Percentiles rank a stretch among this genome's conserved stretches.
Conservation (phyloP, 2,113 vertebrate genomes). For the Solea solea region DNA sequence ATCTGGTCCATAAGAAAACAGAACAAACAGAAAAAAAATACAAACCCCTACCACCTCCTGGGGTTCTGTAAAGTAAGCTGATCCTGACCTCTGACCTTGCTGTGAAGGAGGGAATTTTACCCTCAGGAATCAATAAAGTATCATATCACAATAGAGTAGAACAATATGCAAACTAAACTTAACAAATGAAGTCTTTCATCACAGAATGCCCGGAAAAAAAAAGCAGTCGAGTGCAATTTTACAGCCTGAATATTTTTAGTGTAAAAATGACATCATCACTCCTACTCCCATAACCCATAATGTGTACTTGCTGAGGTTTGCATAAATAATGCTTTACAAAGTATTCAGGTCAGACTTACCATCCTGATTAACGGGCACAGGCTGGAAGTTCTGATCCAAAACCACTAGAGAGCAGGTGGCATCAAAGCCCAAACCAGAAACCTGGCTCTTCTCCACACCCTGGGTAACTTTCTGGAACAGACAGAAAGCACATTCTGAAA, state of each 20-base stretch:
- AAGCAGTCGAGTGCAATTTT: not conserved
- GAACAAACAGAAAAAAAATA: not conserved
- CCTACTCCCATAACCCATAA: not conserved
- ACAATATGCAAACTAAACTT: not conserved
- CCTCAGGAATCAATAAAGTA: conserved; percentile 34
- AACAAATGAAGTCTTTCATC: not conserved
- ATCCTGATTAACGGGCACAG: conserved; percentile 87
- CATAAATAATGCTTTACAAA: not conserved
- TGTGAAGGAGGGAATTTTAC: conserved; percentile 8
- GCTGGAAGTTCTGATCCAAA: conserved; percentile 86
- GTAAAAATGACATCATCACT: not conserved
- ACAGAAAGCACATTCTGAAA: not conserved
- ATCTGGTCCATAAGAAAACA: not conserved
- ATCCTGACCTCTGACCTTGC: conserved; percentile 44
- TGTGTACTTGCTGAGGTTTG: not conserved
- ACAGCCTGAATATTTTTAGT: not conserved
- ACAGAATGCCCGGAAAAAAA: not conserved
- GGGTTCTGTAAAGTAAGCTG: conserved; percentile 10
- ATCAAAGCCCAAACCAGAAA: conserved; percentile 93
- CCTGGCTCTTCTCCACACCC: conserved; percentile 74
- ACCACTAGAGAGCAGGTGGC: conserved; percentile 95
- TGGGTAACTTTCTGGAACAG: conserved; percentile 83
- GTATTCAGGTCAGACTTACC: conserved; percentile 75
- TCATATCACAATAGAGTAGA: conserved; percentile 17
- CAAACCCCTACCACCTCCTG: conserved; percentile 10